Percentiles rank a stretch among this genome's conserved stretches.
These are phyloP conservation scores for Etheostoma cragini DNA, from an alignment of 2,113 vertebrate species.

Conservation along the genomic window DNA sequence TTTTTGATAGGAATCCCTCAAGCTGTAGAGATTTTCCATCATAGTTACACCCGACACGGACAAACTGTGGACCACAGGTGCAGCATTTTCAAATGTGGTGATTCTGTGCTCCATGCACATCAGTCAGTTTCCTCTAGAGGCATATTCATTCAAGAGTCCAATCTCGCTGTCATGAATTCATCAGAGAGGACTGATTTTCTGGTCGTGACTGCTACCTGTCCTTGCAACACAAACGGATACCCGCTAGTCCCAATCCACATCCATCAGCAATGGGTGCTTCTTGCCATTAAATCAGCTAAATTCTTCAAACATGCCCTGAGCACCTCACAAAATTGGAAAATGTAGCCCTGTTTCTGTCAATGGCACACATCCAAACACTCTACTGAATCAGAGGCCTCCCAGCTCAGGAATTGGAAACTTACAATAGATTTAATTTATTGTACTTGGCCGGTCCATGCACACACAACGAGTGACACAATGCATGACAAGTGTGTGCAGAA, in stretches of 20 bases:
- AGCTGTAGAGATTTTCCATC: neutral
- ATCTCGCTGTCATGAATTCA: neutral
- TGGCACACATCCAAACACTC: neutral
- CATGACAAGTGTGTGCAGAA: too few species aligned
- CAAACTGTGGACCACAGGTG: constrained; percentile 1
- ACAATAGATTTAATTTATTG: too few species aligned
- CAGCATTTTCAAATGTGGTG: neutral
- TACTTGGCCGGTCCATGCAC: too few species aligned
- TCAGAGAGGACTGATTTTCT: neutral
- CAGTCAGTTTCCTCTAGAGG: neutral
- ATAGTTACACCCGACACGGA: neutral
- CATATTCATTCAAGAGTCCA: too few species aligned
- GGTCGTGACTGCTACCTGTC: neutral
- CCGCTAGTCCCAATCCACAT: neutral
- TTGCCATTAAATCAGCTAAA: neutral
- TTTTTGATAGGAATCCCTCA: constrained; percentile 3
- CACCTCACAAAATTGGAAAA: neutral
- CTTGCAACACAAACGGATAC: neutral
- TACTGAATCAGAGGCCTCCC: neutral
- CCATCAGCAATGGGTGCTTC: neutral
- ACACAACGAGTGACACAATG: too few species aligned
- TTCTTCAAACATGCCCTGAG: neutral
- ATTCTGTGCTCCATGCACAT: neutral
- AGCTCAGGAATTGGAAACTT: too few species aligned
- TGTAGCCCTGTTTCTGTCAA: neutral